Percentiles rank a stretch among this genome's conserved stretches.
These are phyloP conservation scores for Micromesistius poutassou DNA, from an alignment of 2,797 vertebrate genomes.

Conservation along the genomic window DNA sequence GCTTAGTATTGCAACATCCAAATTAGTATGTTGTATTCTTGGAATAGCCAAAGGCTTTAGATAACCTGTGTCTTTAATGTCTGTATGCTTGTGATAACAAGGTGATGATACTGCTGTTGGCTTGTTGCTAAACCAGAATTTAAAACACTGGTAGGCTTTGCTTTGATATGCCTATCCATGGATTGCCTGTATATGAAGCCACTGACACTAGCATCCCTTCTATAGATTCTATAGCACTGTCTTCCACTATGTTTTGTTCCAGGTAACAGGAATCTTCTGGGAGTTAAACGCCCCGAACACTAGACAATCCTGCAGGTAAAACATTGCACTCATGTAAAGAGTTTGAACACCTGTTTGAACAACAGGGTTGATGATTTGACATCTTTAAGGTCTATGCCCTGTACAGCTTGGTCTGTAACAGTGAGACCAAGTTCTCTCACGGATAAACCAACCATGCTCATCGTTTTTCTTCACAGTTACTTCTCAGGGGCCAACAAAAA, in stretches of 20 bases:
- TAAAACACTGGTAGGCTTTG: neutral
- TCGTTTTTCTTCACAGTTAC: neutral
- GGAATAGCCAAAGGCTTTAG: neutral
- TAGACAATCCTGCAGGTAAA: neutral
- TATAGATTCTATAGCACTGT: too few species aligned
- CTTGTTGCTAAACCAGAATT: neutral
- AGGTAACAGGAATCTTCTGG: too few species aligned
- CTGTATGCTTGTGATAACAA: neutral
- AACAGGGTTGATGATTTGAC: neutral
- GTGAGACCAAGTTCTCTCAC: neutral
- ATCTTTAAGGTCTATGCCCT: neutral
- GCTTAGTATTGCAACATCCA: neutral
- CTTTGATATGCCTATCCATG: neutral
- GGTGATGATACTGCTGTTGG: neutral
- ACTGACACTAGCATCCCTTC: too few species aligned
- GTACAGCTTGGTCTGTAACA: neutral
- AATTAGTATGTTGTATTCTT: neutral
- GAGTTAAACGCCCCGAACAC: neutral
- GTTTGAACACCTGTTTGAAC: neutral
- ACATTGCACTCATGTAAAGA: neutral
- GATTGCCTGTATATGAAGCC: neutral
- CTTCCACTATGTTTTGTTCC: too few species aligned
- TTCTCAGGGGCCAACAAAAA: constrained; percentile 8
- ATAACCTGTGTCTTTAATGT: neutral
- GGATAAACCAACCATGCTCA: neutral